Conservation (phyloP, 2,797 vertebrate genomes). For the Gobio occitaniae region DNA sequence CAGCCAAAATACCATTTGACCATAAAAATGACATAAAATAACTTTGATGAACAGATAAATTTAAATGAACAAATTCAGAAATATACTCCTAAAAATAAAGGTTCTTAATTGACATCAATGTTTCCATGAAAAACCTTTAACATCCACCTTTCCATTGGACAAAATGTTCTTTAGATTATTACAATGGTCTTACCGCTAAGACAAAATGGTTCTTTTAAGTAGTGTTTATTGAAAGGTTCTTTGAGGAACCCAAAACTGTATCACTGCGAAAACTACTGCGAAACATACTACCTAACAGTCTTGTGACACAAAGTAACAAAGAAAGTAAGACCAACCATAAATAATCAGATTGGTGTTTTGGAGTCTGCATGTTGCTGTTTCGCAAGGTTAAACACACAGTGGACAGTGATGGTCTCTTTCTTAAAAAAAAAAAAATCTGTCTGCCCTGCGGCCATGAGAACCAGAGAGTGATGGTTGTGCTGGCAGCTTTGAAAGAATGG, state of each 20-base stretch:
- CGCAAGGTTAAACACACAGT: conserved; percentile 46
- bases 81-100: neutral
- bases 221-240: neutral
- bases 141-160: neutral
- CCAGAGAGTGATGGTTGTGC: conserved; percentile 73
- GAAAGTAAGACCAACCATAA: neutral
- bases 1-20: neutral
- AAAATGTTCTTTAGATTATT: neutral
- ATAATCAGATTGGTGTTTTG: neutral
- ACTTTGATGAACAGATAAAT: neutral
- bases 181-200: neutral
- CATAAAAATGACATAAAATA: neutral
- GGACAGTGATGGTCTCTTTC: conserved; percentile 78
- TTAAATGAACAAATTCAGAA: neutral
- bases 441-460: conserved; percentile 79
- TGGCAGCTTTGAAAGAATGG: conserved; percentile 65
- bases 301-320: neutral
- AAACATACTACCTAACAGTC: neutral
- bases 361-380: conserved; percentile 30
- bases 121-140: neutral
- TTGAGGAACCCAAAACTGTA: neutral
- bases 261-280: neutral
- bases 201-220: neutral
- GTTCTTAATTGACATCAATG: neutral
- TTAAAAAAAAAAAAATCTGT: conserved; percentile 70